Evolutionary conservation across 2,888 invertebrate species (phyloP), one percentile per base, ranked within the genome.

Genomic region (Macrosoma leucophasiata): DNA sequence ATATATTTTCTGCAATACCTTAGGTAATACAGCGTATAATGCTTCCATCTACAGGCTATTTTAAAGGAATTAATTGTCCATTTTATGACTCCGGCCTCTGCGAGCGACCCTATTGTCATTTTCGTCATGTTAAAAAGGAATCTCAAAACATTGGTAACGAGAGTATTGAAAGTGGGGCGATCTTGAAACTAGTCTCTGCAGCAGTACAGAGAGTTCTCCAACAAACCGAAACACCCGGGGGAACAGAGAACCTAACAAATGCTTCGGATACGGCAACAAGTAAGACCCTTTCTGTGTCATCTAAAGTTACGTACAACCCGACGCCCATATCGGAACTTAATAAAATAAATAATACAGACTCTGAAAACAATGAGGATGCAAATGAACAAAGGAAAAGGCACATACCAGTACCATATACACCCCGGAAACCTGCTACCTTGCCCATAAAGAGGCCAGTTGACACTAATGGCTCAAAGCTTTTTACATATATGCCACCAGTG

Each of bases 41-140:
- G 97, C 87, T 97, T 61, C 94, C 96, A 21, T 92, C 95, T 37
- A 92, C 93, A 50, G 96, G 96, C 44, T 91, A 93, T 68, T 97
- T 97, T 64, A 91, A 93, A 77, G 89, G 90, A 55, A 89, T 95
- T 46, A 88, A 88, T 55, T 97, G 97, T 70, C 96, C 96, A 13
- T 96, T 92, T 79, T 94, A 89, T 68, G 89, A 91, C 58, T 89
- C 86, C 63, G 91, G 90, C 41, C 78, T 88, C 29, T 97, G 97
- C 77, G 91, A 91, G 51, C 86, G 97, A 57, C 95, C 96, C 12
- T 95, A 96, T 75, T 97, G 97, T 79, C 96, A 96, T 79, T 97
- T 93, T 73, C 90, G 93, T 62, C 97, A 97, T 75, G 87, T 89
- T 49, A 91, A 89, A 60, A 91, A 89, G 84, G 93, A 93, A 85